These are phyloP conservation scores for Ochropleura plecta DNA, from an alignment of 2,888 invertebrate species.

Conservation along the genomic window DNA sequence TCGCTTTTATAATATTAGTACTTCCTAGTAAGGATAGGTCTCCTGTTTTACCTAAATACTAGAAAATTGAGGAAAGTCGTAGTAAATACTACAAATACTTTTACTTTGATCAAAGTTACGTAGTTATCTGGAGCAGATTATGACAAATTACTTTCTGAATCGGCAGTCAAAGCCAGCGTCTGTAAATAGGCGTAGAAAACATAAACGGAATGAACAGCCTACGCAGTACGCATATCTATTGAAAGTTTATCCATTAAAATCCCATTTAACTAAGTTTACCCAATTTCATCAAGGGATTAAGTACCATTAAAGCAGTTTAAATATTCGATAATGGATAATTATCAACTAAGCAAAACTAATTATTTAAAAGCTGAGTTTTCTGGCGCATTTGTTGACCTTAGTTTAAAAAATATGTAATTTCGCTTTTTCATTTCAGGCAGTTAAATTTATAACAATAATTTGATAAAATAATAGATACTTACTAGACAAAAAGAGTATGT, in stretches of 20 bases:
- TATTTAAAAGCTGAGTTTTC: conserved; percentile 28
- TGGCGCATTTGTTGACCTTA: not conserved
- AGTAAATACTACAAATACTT: not conserved
- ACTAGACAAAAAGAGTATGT: not conserved
- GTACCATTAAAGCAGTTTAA: conserved; percentile 66
- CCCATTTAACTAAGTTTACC: conserved; percentile 70
- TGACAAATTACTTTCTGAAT: conserved; percentile 20
- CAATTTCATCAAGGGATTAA: conserved; percentile 69
- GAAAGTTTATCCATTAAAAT: conserved; percentile 74
- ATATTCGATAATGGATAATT: conserved; percentile 69
- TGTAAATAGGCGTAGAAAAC: conserved; percentile 47
- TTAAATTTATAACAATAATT: not conserved
- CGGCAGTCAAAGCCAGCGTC: conserved; percentile 9
- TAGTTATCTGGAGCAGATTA: conserved; percentile 6
- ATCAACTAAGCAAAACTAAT: conserved; percentile 62
- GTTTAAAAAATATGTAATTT: conserved; percentile 8
- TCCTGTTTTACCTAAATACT: not conserved
- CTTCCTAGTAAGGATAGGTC: too few relatives aligned
- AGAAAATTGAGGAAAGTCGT: not conserved
- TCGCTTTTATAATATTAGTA: too few relatives aligned
- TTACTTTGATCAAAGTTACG: conserved; percentile 18
- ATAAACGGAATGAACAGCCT: conserved; percentile 50
- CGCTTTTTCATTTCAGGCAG: not conserved
- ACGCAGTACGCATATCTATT: conserved; percentile 62
- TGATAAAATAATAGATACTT: not conserved